Evolutionary conservation across 2,797 vertebrate genomes (phyloP).

Genomic region (Pelobates cultripes): DNA sequence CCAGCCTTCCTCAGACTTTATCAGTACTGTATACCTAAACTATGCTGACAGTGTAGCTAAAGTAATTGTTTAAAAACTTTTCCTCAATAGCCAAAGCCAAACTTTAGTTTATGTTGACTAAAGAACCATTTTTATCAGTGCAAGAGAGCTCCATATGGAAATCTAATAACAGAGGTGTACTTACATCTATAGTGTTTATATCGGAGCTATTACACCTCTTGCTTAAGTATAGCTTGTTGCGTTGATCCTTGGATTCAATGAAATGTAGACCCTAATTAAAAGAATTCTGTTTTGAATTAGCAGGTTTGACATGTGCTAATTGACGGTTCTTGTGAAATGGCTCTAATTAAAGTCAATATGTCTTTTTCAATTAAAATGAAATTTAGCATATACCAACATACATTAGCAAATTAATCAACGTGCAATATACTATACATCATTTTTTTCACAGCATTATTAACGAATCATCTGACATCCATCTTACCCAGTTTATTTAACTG

Average conservation of each 20-base stretch:
- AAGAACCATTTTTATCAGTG: background rate
- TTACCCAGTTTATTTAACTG: conserved; percentile 70
- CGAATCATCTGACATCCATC: conserved; percentile 72
- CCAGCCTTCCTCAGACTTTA: too few relatives aligned
- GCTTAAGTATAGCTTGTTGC: conserved; percentile 75
- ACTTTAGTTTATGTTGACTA: too few relatives aligned
- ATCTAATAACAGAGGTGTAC: conserved; percentile 78
- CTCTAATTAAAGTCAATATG: conserved; percentile 86
- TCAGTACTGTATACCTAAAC: too few relatives aligned
- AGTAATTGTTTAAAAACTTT: too few relatives aligned
- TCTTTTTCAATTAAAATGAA: conserved; percentile 84
- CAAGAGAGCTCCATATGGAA: conserved; percentile 86
- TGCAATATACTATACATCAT: conserved; percentile 79
- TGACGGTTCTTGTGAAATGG: conserved; percentile 83
- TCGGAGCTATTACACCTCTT: conserved; percentile 79
- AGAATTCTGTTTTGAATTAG: conserved; percentile 85
- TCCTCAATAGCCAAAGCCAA: background rate
- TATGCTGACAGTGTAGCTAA: too few relatives aligned
- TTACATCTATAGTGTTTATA: conserved; percentile 69
- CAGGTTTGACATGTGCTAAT: conserved; percentile 83
- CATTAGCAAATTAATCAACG: conserved; percentile 80
- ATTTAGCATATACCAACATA: conserved; percentile 84
- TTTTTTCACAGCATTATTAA: conserved; percentile 64
- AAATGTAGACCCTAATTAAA: conserved; percentile 81
- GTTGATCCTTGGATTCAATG: conserved; percentile 76